Base-by-base conservation (phyloP, 2,113 vertebrate genomes). In the Cardinalis cardinalis region DNA sequence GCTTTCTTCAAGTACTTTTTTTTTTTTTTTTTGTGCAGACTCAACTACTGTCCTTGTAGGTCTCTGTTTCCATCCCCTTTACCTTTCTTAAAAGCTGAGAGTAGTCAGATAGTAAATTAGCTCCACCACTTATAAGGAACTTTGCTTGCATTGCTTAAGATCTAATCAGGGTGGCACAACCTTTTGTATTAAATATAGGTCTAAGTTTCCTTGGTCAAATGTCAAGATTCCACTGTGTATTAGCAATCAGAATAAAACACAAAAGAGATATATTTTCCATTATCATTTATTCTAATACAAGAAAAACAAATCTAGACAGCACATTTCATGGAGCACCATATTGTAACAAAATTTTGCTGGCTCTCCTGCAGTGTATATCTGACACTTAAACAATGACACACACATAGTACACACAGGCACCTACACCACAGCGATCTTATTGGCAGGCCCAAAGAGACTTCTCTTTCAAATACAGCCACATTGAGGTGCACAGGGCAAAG, bases 251-350 rank as follows among this genome's bases (percentile, higher is more conserved):
- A 97, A 96, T 56, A 94, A 92, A 72, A 95, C 94, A 95, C 68
- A 94, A 26, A 49, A 69, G 18, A 72, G 31, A 26, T 84, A 40
- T 90, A 73, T 91, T 96, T 97, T 97, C 87, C 84, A 96, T 97
- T 93, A 92, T 83, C 49, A 11, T 98, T 97, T 97, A 97, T 97
- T 98, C 93, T 94, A 97, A 96, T 97, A 97, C 84, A 95, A 95
- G 97, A 95, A 95, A 92, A 95, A 97, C 74, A 91, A 96, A 86
- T 77, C 97, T 96, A 97, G 86, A 97, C 97, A 97, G 96, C 95
- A 97, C 96, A 96, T 97, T 96, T 96, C 84, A 94, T 88, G 91
- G 97, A 98, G 98, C 97, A 98, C 97, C 98, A 94, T 97, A 95
- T 85, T 91, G 88, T 93, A 97, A 95, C 90, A 96, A 95, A 96